Base-by-base conservation (phyloP, 2,113 vertebrate species). In the Proterorhinus semilunaris region DNA sequence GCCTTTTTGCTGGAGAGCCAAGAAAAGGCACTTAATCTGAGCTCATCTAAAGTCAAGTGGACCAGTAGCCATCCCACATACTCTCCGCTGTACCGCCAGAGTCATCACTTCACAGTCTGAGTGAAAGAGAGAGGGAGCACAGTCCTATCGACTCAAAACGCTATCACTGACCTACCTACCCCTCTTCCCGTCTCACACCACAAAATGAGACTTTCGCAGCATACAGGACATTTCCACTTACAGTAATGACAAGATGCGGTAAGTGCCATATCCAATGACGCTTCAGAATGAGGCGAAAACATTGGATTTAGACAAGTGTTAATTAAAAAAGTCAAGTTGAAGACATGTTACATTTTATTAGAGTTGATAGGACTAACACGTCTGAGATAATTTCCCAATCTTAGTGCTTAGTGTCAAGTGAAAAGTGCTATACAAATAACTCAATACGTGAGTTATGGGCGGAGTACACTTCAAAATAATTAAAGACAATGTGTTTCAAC, bases 21-120 rank as follows among this genome's bases (percentile, higher is more conserved):
- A 65, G 47, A 2, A 15, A 69, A 78, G 63, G 21, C 67, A 8
- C 65, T 61, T 66, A 71, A 71, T 75, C 16, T 27, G 59, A 47
- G 66, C 74, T 74, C 72, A 64, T 79, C 62, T 66, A 6, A 58
- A 72, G 69, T 80, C 62, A 73, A 84, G 74, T 68, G 69, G 66
- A 54, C 47, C 27, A 63, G 71, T 69, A 62, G 68, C 47, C 44
- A 36, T 21, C 42, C 42, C 44, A 16, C 69, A 66, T 12, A 73
- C 69, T 72, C 62, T 17, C 50, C n/a, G 53, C 13, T 44, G 43
- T 36, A 64, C 36, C 44, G 68, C 68, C 64, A 55, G 70, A 52
- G 66, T 80, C 70, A 84, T 78, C 75, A 50, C 43, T 48, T 46
- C 42, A 51, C 68, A 16, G 75, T 79, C 83, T 66, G 68, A 65